A percentile compares a stretch with the other conserved stretches of the same genome.
phyloP scores from a whole-genome alignment of 2,113 vertebrate genomes.

The Oxyruncus cristatus region DNA sequence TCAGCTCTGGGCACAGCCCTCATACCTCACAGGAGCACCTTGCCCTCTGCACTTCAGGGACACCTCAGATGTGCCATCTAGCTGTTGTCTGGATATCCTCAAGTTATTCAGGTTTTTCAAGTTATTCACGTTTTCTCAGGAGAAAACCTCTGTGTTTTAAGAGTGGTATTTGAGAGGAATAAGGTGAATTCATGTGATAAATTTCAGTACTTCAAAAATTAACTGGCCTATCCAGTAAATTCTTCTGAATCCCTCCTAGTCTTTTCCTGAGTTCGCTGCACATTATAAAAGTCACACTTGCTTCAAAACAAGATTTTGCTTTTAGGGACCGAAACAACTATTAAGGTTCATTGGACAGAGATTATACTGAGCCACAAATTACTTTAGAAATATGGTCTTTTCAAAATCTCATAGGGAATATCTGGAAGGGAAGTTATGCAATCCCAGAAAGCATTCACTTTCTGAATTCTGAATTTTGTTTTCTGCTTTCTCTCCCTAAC shows the following conservation, averaged over 20 bases:
- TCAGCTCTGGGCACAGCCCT: background rate
- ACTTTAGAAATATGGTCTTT: background rate
- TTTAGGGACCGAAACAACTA: background rate
- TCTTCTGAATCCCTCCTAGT: background rate
- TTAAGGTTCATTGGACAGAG: background rate
- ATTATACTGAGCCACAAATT: background rate
- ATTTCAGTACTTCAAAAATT: background rate
- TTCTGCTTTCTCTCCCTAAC: background rate
- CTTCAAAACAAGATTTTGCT: background rate
- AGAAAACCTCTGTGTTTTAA: background rate
- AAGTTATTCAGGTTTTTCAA: background rate
- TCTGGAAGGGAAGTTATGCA: background rate
- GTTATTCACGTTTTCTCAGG: background rate
- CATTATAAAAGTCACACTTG: background rate
- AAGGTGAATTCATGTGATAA: background rate
- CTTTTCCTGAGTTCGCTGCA: background rate
- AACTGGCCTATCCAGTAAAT: background rate
- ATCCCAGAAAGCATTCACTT: background rate
- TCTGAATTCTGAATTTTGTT: background rate
- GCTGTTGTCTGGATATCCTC: background rate
- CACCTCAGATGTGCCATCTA: background rate
- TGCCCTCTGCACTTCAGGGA: background rate
- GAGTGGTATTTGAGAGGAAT: background rate
- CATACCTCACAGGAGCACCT: rapidly evolving
- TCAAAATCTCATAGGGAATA: background rate